Conservation (phyloP, 2,797 vertebrate genomes). For the Lacerta viridis region DNA sequence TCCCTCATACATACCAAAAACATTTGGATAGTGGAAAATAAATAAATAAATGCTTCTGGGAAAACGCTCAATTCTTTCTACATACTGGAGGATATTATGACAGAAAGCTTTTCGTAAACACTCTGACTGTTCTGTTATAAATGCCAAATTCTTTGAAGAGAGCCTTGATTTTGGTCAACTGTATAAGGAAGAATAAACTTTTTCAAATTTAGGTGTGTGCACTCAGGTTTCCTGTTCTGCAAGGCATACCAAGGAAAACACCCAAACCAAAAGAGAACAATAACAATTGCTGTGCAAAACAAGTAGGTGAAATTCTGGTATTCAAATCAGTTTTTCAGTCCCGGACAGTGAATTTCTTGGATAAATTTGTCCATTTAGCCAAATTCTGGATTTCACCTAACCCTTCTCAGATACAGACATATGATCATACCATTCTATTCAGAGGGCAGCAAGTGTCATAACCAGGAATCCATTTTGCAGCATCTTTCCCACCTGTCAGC, state of each 20-base stretch:
- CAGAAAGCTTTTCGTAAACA: background rate
- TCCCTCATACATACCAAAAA: conserved; percentile 14
- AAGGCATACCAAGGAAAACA: background rate
- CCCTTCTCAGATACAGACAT: background rate
- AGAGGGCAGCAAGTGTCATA: background rate
- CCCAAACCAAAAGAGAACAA: background rate
- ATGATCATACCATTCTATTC: background rate
- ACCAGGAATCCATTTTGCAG: background rate
- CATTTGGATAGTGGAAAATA: conserved; percentile 12
- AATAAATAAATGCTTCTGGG: conserved; percentile 20
- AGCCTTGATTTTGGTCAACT: background rate
- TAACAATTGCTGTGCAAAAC: background rate
- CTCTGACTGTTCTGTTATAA: background rate
- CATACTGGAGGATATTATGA: background rate
- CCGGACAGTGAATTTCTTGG: background rate
- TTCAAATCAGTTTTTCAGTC: background rate
- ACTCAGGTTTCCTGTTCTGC: background rate
- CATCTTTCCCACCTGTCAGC: background rate
- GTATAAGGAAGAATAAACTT: background rate
- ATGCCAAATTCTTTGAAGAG: conserved; percentile 1
- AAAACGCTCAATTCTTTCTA: conserved; percentile 18
- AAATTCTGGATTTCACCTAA: background rate
- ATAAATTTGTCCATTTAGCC: background rate
- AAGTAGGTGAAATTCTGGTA: background rate
- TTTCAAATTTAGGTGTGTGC: background rate